Conservation (phyloP, 2,888 invertebrate species). For the Polyploca ridens region DNA sequence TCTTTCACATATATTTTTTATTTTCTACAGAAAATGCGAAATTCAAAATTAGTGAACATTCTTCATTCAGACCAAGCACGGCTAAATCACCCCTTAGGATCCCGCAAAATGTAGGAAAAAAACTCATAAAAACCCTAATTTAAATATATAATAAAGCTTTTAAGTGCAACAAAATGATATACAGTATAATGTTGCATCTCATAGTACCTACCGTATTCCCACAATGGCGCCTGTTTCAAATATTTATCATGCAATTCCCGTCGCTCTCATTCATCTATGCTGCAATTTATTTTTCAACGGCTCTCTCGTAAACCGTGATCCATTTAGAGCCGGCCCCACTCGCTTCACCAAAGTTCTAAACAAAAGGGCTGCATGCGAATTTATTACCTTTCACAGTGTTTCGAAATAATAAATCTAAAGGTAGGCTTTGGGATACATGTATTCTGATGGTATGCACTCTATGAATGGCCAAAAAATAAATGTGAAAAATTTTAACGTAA, state of each 20-base stretch:
- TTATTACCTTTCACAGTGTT: conserved; percentile 4
- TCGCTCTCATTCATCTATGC: conserved; percentile 61
- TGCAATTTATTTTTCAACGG: conserved; percentile 62
- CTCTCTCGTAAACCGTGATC: conserved; percentile 35
- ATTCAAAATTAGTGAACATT: too few relatives aligned
- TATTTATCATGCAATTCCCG: conserved; percentile 66
- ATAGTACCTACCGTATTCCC: conserved; percentile 27
- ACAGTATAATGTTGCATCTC: background rate
- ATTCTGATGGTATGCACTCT: background rate
- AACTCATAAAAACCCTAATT: too few relatives aligned
- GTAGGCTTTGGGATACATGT: background rate
- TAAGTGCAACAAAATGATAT: conserved; percentile 28
- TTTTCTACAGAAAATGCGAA: too few relatives aligned
- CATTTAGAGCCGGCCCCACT: conserved; percentile 33
- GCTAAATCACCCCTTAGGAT: too few relatives aligned
- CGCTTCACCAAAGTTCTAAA: conserved; percentile 29
- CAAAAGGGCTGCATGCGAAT: conserved; percentile 21
- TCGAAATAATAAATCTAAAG: background rate
- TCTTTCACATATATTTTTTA: too few relatives aligned
- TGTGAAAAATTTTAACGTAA: background rate
- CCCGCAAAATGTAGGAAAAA: too few relatives aligned
- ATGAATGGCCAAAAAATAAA: background rate
- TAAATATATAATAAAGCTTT: too few relatives aligned
- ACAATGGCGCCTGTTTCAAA: conserved; percentile 52
- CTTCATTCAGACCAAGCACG: too few relatives aligned